Evolutionary conservation across 2,888 invertebrate species (phyloP), one percentile per base, ranked within the genome.

Genomic region (Tipula confusa): DNA sequence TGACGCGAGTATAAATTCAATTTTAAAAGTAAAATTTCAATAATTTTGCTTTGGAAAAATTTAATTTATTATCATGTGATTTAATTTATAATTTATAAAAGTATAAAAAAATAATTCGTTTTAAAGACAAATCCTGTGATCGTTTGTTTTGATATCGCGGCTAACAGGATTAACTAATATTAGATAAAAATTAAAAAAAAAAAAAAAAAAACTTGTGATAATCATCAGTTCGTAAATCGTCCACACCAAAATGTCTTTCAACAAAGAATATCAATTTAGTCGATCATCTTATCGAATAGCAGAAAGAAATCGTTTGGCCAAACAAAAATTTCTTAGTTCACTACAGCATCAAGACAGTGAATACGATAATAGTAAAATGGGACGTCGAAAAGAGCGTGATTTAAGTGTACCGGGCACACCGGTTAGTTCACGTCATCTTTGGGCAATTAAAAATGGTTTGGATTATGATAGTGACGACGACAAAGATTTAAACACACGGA

Each of bases 391-490:
- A 33, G n/a, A 84, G 4, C 11, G 84, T 13, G 84, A 85, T 79
- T 83, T 84, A 18, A 84, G 83, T 31, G 83, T 84, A 2, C 84
- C 84, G 11, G 85, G 84, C 9, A 84, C 84, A 4, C 84, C 85
- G 11, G 84, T 84, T 0, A 84, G 84, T 24, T 84, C 84, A 6
- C 84, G 83, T 31, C 79, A 82, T 33, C 4, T 84, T 28, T 11
- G 15, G 38, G 36, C 79, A 9, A 81, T 83, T 11, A 33, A 79
- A 36, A 84, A 84, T 83, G 11, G 15, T 11, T 29, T 29, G 13
- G 79, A 79, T 15, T 29, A 79, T 33, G 84, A 83, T 7, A 83
- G 15, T 29, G 84, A 84, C 33, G 82, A 84, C 11, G 83, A 84
- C 18, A 79, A 82, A 9, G 80, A 80, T 43, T 7, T 43, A 6